A percentile compares a stretch with the other conserved stretches of the same genome.
These are phyloP conservation scores for Holothuria glaberrima DNA, from an alignment of 35 echinoderm and acorn worm genomes.

Conservation along the genomic window DNA sequence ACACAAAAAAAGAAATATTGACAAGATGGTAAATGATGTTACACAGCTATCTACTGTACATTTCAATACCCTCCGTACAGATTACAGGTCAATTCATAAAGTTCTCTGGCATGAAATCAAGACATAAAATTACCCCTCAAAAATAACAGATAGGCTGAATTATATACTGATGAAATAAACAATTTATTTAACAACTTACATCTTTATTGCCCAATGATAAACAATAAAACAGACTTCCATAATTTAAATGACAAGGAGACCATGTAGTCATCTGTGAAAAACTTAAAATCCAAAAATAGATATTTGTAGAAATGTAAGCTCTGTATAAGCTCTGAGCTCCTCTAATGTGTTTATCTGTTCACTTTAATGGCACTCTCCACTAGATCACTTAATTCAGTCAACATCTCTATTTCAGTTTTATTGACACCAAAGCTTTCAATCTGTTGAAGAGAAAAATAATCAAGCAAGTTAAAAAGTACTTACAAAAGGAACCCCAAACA, in stretches of 20 bases:
- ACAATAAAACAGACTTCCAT: not conserved
- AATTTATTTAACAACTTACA: too few relatives aligned
- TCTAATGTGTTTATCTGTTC: not conserved
- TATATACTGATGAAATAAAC: too few relatives aligned
- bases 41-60: too few relatives aligned
- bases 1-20: too few relatives aligned
- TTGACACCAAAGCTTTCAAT: constrained; percentile 64
- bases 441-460: constrained; percentile 38
- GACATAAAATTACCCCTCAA: too few relatives aligned
- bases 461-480: constrained; percentile 29
- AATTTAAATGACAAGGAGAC: not conserved
- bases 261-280: not conserved
- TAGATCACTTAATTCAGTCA: constrained; percentile 53
- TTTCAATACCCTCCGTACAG: too few relatives aligned
- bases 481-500: not conserved
- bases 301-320: not conserved
- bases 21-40: too few relatives aligned
- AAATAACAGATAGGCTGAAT: too few relatives aligned
- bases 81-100: too few relatives aligned
- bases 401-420: constrained; percentile 45
- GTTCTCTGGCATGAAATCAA: too few relatives aligned
- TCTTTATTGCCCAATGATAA: not conserved
- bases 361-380: constrained; percentile 44
- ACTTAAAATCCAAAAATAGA: not conserved
- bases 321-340: not conserved